Evolutionary conservation across 2,888 invertebrate species (phyloP), one percentile per base, ranked within the genome.

Genomic region (Itoplectis maculator): DNA sequence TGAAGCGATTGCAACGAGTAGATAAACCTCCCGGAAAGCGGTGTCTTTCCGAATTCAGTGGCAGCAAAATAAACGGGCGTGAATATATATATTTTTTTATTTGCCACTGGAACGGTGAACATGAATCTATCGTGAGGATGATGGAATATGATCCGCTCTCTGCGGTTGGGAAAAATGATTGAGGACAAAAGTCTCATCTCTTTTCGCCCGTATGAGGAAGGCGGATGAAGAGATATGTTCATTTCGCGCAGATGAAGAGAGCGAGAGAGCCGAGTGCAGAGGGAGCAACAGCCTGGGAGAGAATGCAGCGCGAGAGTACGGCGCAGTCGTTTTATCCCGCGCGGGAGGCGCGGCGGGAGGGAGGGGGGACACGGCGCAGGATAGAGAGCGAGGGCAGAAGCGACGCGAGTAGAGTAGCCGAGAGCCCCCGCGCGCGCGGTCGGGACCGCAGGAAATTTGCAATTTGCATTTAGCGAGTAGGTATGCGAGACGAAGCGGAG

Each of bases 381-480:
- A 72, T 72, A 42, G 54, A 42, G 54, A 56, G 49, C 56, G 69
- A 56, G 18, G n/a, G 59, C 15, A 37, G 23, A 54, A 70, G 72
- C 42, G 51, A 77, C 49, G 74, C 74, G 49, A 47, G 70, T 59
- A 49, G 78, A 78, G 70, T 37, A 66, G 65, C 63, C 5, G 40
- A 61, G 5, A 45, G 54, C 51, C 68, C 40, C 76, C 72, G n/a
- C n/a, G n/a, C n/a, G n/a, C 75, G 82, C 54, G 79, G 79, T 79
- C 82, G 84, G 81, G 81, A 83, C 84, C 83, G 83, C 85, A 83
- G 85, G 81, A 83, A 85, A 85, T 85, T 83, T 83, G 81, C 83
- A 85, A 85, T 85, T 85, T 85, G 83, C 85, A 85, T 85, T 85
- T 85, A 85, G 83, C 78, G 83, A 80, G 78, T 69, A 72, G 84